These are phyloP conservation scores for Arge pagana DNA, from an alignment of 2,888 invertebrate genomes.

Conservation along the genomic window DNA sequence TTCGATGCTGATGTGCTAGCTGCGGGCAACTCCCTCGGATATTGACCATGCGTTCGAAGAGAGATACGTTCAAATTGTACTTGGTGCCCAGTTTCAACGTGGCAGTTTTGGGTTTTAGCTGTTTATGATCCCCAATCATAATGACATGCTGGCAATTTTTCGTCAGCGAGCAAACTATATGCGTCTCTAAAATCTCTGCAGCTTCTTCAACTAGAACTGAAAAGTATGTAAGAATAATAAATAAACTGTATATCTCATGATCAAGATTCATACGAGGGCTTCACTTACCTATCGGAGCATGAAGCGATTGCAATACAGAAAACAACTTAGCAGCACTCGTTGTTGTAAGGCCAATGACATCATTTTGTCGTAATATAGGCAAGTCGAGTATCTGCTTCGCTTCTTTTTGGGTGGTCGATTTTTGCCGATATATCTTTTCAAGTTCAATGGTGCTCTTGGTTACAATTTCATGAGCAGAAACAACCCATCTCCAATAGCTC, in stretches of 20 bases:
- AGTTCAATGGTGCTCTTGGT: constrained; percentile 23
- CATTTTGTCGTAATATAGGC: constrained; percentile 34
- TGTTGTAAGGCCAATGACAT: constrained; percentile 59
- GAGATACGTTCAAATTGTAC: constrained; percentile 60
- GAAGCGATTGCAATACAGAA: constrained; percentile 46
- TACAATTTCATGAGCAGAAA: neutral
- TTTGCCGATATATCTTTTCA: constrained; percentile 25
- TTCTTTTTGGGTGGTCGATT: constrained; percentile 31
- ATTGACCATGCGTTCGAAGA: constrained; percentile 62
- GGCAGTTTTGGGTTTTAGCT: constrained; percentile 60
- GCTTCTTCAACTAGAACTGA: constrained; percentile 65
- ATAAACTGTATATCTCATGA: too few relatives aligned
- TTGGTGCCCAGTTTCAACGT: constrained; percentile 57
- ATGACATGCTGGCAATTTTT: constrained; percentile 62
- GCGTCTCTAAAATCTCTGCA: constrained; percentile 66
- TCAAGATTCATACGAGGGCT: too few relatives aligned
- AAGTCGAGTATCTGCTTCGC: constrained; percentile 37
- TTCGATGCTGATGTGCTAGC: constrained; percentile 60
- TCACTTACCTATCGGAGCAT: constrained; percentile 50
- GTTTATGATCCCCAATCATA: constrained; percentile 63
- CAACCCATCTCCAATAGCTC: constrained; percentile 14
- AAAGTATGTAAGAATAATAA: constrained; percentile 31
- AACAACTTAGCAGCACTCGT: constrained; percentile 59
- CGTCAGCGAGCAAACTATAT: constrained; percentile 62
- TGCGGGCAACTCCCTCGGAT: constrained; percentile 55